Percentiles rank a stretch among this genome's conserved stretches.
Conservation (phyloP, 2,888 invertebrate species). For the Diarsia dahlii region DNA sequence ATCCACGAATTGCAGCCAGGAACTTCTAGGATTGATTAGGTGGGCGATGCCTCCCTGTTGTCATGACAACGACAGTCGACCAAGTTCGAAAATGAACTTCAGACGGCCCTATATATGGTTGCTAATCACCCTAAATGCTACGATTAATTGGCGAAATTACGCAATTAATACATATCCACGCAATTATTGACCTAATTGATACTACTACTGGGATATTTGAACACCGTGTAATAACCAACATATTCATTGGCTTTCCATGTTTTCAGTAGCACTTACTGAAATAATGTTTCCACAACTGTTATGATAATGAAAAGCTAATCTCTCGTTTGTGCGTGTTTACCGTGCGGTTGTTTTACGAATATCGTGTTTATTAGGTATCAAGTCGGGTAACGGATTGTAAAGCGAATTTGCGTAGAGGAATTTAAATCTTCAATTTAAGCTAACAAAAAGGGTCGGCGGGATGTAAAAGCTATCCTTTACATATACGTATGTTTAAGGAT, state of each 20-base stretch:
- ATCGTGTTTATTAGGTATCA: slow-evolving; percentile 52
- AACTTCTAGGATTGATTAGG: no score
- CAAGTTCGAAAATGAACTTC: no score
- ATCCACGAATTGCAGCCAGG: no score
- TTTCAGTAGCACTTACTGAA: slow-evolving; percentile 51
- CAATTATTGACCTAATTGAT: slow-evolving; percentile 27
- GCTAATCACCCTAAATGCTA: neutral
- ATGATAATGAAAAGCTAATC: slow-evolving; percentile 54
- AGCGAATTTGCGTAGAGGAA: slow-evolving; percentile 49
- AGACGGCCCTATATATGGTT: no score
- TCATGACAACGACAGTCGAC: no score
- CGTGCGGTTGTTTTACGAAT: slow-evolving; percentile 51
- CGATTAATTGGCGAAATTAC: slow-evolving; percentile 30
- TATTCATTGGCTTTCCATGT: slow-evolving; percentile 31
- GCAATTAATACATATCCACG: slow-evolving; percentile 16
- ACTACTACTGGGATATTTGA: slow-evolving; percentile 3
- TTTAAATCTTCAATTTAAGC: slow-evolving; percentile 58
- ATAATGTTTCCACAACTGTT: slow-evolving; percentile 58
- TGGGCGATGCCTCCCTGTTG: no score
- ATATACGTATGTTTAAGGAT: slow-evolving; percentile 51
- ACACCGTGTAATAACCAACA: slow-evolving; percentile 18
- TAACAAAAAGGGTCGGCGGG: slow-evolving; percentile 59
- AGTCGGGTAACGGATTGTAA: slow-evolving; percentile 45
- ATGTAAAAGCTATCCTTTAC: slow-evolving; percentile 45
- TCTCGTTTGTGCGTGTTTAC: slow-evolving; percentile 46